These are phyloP conservation scores for Poliocrania exsul DNA, from an alignment of 2,797 vertebrate species.

Conservation along the genomic window DNA sequence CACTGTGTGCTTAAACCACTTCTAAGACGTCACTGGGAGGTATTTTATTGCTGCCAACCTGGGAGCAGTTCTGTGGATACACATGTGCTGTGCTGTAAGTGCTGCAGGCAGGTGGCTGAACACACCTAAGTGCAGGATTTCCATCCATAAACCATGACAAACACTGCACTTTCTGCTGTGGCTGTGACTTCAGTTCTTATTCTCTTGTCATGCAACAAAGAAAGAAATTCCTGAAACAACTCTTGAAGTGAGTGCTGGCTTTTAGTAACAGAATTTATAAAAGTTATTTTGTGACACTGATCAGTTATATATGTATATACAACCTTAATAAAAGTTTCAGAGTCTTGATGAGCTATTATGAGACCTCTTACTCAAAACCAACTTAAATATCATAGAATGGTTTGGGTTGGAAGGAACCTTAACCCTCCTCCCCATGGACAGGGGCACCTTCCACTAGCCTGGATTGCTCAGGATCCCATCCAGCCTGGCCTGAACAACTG, in stretches of 20 bases:
- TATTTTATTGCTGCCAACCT: not conserved
- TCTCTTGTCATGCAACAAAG: not conserved
- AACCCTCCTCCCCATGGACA: not conserved
- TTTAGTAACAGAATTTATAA: not conserved
- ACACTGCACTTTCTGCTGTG: not conserved
- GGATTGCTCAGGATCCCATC: not conserved
- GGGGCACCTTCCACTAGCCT: not conserved
- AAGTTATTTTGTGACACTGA: not conserved
- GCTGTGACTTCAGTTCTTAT: not conserved
- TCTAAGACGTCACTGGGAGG: not conserved
- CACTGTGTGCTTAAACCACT: not conserved
- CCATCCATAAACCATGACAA: not conserved
- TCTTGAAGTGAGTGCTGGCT: not conserved
- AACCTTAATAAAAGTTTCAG: not conserved
- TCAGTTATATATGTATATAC: not conserved
- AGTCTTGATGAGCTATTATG: accelerated
- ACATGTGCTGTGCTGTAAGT: not conserved
- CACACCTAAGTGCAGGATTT: not conserved
- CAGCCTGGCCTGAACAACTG: not conserved
- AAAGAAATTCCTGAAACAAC: not conserved
- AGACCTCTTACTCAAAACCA: not conserved
- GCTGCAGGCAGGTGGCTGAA: not conserved
- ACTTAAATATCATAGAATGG: not conserved
- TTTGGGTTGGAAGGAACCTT: not conserved
- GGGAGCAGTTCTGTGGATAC: not conserved